Conservation (phyloP, 1,140 invertebrate species). For the Nephila pilipes region DNA sequence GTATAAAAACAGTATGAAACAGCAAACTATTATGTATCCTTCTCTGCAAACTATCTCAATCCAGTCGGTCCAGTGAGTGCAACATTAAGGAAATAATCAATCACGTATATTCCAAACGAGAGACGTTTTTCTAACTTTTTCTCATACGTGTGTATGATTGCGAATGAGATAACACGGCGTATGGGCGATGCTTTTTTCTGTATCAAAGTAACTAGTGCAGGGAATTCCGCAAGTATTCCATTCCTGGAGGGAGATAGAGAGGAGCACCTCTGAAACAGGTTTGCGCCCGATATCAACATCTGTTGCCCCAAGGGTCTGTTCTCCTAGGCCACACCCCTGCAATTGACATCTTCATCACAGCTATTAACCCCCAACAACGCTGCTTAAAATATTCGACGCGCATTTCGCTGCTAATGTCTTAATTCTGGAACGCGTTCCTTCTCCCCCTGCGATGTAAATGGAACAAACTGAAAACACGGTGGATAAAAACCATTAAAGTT, state of each 20-base stretch:
- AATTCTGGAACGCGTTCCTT: conserved; percentile 42
- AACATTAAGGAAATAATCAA: too few relatives aligned
- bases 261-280: conserved; percentile 36
- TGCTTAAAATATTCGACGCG: conserved; percentile 71
- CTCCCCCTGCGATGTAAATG: background rate
- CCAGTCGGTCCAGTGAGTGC: too few relatives aligned
- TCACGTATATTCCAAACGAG: too few relatives aligned
- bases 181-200: background rate
- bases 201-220: conserved; percentile 5
- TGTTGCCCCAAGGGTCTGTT: conserved; percentile 5
- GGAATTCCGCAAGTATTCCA: conserved; percentile 32
- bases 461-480: background rate
- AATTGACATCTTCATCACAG: conserved; percentile 74
- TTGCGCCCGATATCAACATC: conserved; percentile 62
- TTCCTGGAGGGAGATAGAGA: background rate
- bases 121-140: background rate
- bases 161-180: background rate
- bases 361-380: conserved; percentile 72
- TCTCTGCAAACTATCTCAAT: too few relatives aligned
- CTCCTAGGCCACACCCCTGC: conserved; percentile 59
- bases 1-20: too few relatives aligned
- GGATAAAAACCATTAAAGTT: background rate
- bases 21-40: too few relatives aligned
- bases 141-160: background rate
- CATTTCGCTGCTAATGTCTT: conserved; percentile 68